Conservation (phyloP, 2,113 vertebrate genomes). For the Budorcas taxicolor region DNA sequence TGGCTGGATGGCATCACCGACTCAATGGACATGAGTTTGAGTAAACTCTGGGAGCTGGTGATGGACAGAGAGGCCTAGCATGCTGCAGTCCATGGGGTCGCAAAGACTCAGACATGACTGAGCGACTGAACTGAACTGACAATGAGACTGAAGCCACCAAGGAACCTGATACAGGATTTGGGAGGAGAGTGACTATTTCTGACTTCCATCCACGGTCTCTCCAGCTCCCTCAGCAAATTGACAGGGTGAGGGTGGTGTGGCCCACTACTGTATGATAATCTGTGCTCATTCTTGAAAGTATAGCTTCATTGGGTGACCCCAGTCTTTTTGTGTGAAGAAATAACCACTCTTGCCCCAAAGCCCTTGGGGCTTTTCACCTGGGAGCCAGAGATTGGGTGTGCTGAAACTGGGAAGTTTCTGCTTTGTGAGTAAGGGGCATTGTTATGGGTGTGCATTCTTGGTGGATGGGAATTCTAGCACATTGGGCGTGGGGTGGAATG, state of each 20-base stretch:
- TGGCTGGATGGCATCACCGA: background rate
- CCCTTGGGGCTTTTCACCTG: background rate
- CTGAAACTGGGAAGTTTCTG: background rate
- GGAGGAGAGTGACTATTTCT: conserved; percentile 3
- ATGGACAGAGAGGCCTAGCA: background rate
- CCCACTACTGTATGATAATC: conserved; percentile 1
- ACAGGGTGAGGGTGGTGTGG: background rate
- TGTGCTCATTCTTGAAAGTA: conserved; percentile 40
- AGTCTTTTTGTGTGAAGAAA: background rate
- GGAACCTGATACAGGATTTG: background rate
- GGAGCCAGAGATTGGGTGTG: background rate
- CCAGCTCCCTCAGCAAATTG: background rate
- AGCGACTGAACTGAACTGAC: background rate
- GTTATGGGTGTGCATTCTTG: background rate
- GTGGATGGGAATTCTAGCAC: conserved; percentile 32
- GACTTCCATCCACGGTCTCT: background rate
- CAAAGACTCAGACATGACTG: background rate
- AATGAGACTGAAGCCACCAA: background rate
- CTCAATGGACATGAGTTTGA: background rate
- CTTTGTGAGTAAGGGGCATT: background rate
- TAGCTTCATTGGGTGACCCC: background rate
- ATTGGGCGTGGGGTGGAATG: background rate
- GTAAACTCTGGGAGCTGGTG: background rate
- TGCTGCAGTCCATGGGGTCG: background rate
- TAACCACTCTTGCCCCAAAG: background rate